Base-by-base conservation (phyloP, 2,113 vertebrate genomes). In the Rhinolophus ferrumequinum region DNA sequence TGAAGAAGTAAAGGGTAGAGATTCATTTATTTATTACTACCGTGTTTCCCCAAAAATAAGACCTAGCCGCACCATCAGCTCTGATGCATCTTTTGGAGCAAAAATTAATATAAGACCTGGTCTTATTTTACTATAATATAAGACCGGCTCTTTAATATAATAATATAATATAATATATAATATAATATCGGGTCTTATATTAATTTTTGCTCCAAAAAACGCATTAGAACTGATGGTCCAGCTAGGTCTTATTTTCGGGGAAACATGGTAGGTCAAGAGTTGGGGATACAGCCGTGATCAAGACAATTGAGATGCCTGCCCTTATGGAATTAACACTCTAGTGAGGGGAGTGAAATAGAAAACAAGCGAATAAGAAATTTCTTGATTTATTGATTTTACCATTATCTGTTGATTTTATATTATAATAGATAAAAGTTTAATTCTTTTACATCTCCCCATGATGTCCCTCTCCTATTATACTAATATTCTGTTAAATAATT, bases 401-500 rank as follows among this genome's bases (percentile, higher is more conserved):
- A 70, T 75, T 76, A 47, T 56, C 8, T 81, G 35, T 76, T 70
- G 24, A 64, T 87, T 95, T 95, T 77, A 58, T 82, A 13, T 47
- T 93, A 64, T 69, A 81, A 76, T 73, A n/a, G 16, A 79, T 60
- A 84, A 90, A 33, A 19, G 33, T 62, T 95, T 93, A 30, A 67
- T 87, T 58, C 3, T 90, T 33, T 83, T 83, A 79, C 0, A 69
- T 33, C 28, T 81, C 52, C 11, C 30, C 28, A 79, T 94, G 9
- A 83, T 90, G 73, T 83, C 30, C 69, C 24, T 94, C 41, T 93
- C 9, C 77, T 93, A 35, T 41, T 93, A 73, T 90, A 52, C 18
- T 90, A 88, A 50, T 89, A 76, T 72, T 93, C 35, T 96, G 16
- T 30, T 92, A 93, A 84, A 62, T 88, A 80, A 50, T 56, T 75